Evolutionary conservation across 2,888 invertebrate species (phyloP), one percentile per base, ranked within the genome.

Genomic region (Ormyrus pomaceus): DNA sequence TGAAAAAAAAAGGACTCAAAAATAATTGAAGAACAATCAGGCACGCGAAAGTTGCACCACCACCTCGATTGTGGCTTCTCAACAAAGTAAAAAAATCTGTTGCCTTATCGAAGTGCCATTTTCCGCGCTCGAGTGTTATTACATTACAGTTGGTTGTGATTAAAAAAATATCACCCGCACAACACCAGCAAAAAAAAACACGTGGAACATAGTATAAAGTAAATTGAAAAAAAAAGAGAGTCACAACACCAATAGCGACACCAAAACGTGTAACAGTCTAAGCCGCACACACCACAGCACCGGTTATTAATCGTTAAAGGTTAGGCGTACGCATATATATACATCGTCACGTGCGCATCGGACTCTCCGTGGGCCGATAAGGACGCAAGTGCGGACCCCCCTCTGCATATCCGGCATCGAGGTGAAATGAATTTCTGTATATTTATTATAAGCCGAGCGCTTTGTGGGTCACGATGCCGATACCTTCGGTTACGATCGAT

Each of bases 211-310:
- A 34, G 34, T 34, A 58, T 2, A 50, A 46, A 8, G 3, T 50
- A 58, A 51, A 9, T 6, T 46, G 46, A 19, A 46, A 69, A 59
- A 76, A 13, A 83, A 68, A 81, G 73, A 61, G 83, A 86, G 89
- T 86, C 86, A 86, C 88, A 89, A 90, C 90, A 90, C 87, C 89
- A 90, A 89, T 88, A 90, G 89, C 90, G 89, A 90, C 90, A 90
- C 88, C 90, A 89, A 77, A 65, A 66, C 56, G 88, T 89, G 88
- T 89, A 34, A 34, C 34, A 89, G 89, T 88, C 87, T 88, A 90
- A 90, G 74, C 79, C 89, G 88, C 88, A 89, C 89, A 87, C 88
- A 88, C 88, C 88, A 89, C 58, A 66, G 45, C 76, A 62, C 48
- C 72, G 62, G 88, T 89, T 89, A 88, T 89, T 87, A 87, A 88